Base-by-base conservation (phyloP, 2,888 invertebrate genomes). In the Sphecodes monilicornis region DNA sequence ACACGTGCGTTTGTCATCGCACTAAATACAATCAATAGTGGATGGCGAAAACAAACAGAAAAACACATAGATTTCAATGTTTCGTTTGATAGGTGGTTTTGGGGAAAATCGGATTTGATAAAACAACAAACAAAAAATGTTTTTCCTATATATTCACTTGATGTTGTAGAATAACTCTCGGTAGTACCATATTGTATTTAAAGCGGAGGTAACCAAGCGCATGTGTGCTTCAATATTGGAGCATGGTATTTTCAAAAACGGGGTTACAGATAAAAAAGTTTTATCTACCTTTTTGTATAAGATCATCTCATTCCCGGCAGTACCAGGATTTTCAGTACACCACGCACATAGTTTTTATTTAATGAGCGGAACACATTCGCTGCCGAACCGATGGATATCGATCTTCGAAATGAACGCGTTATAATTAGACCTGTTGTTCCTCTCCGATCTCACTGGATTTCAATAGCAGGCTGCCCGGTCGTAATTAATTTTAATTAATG, bases 401-500 rank as follows among this genome's bases (percentile, higher is more conserved):
- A 54, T n/a, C 57, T 22, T 22, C 43, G 10, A 70, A 46, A 32
- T 22, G 4, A 11, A 22, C 8, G 29, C 22, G 22, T 32, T 22
- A 36, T 36, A 66, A 66, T 66, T 66, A 32, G 36, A 18, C 22
- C 66, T 3, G 36, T 66, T 66, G 32, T 36, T 66, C 32, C 36
- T 22, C 32, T 3, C 5, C 43, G 26, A 16, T 22, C 46, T 3
- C 46, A 22, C 71, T 29, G 71, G 32, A 64, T 22, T 74, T 32
- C 16, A 32, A 64, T 8, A 13, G 60, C 18, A 10, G 8, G 3
- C 16, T 60, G 29, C 6, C 29, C 29, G 60, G 18, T 0, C 60
- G 29, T 60, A 60, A 82, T 82, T 71, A 50, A 22, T 71, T 29
- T 57, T 26, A 29, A 76, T 76, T 72, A 64, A 60, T 39, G 26